A percentile compares a stretch with the other conserved stretches of the same genome.
phyloP scores from a whole-genome alignment of 2,113 vertebrate species.

The Tragelaphus buxtoni region DNA sequence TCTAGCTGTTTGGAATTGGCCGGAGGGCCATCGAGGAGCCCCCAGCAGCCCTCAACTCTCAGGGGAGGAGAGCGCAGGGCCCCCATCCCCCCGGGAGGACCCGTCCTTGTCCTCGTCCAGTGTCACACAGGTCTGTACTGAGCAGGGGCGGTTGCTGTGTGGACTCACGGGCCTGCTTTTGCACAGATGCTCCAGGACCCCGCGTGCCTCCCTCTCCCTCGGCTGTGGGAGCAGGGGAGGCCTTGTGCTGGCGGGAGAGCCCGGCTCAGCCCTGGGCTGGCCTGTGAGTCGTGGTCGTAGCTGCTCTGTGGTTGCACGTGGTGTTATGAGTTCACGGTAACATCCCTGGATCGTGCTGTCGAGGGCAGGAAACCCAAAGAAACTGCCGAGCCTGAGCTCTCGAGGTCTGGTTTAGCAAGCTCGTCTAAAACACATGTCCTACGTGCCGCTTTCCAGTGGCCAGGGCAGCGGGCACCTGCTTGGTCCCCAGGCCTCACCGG shows the following conservation, averaged over 20 bases:
- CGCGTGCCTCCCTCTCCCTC: background rate
- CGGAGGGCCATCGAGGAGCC: background rate
- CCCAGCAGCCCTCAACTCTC: background rate
- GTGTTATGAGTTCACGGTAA: background rate
- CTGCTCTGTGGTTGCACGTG: background rate
- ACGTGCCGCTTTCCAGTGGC: background rate
- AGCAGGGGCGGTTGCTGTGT: fast-evolving
- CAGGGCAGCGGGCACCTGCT: background rate
- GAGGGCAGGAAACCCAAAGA: background rate
- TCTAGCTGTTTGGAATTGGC: background rate
- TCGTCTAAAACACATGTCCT: background rate
- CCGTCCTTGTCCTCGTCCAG: fast-evolving
- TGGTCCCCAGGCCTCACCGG: background rate
- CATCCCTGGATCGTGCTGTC: background rate
- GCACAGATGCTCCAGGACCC: background rate
- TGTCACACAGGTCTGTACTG: background rate
- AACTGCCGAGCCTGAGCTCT: background rate
- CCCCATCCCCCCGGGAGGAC: background rate
- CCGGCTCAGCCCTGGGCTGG: background rate
- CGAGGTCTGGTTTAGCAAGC: background rate
- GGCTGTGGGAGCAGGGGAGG: background rate
- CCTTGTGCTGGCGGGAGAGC: background rate
- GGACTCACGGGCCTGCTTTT: background rate
- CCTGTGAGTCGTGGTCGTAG: background rate
- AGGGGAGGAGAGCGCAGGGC: background rate